Evolutionary conservation across 2,113 vertebrate species (phyloP).

Genomic region (Hystrix brachyura): DNA sequence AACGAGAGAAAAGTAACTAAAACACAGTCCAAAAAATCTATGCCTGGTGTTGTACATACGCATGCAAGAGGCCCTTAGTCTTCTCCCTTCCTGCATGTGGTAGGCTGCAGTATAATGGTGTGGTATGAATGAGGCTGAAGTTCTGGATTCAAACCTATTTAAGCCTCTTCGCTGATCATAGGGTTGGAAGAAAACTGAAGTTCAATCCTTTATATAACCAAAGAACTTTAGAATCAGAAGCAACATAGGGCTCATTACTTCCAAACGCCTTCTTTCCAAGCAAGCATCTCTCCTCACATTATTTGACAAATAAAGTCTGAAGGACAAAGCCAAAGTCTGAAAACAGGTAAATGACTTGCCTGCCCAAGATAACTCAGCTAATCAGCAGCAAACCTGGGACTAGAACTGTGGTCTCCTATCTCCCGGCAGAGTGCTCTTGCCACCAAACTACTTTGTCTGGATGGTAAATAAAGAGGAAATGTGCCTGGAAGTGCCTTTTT

Average conservation of each 20-base stretch:
- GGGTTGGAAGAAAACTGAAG: not conserved
- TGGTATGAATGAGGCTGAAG: not conserved
- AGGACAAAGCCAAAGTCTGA: not conserved
- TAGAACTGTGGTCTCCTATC: not conserved
- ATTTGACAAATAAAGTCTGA: not conserved
- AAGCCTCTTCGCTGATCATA: not conserved
- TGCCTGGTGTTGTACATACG: not conserved
- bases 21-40: not conserved
- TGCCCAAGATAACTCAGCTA: not conserved
- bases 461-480: not conserved
- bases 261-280: conserved; percentile 30
- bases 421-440: not conserved
- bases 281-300: not conserved
- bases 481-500: not conserved
- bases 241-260: not conserved
- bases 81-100: not conserved
- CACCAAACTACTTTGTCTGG: not conserved
- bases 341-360: not conserved
- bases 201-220: not conserved
- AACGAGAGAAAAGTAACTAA: too few relatives aligned
- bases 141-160: conserved; percentile 37
- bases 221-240: conserved; percentile 25
- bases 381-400: not conserved
- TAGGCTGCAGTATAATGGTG: not conserved
- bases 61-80: not conserved